phyloP scores from a whole-genome alignment of 2,888 invertebrate genomes.

The Hypena proboscidalis region DNA sequence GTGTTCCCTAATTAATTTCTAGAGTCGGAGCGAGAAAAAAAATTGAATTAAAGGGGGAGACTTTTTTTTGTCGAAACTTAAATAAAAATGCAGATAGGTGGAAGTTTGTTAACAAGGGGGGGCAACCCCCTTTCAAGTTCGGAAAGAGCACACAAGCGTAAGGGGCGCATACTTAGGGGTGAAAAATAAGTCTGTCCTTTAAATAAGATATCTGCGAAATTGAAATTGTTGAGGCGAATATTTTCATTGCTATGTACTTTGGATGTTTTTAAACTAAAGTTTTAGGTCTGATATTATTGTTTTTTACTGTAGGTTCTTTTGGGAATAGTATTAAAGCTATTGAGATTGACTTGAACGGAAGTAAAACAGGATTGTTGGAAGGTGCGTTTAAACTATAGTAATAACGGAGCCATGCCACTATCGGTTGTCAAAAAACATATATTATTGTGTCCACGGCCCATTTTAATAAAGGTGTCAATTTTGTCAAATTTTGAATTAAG shows the following conservation, averaged over 20 bases:
- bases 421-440: too few relatives aligned
- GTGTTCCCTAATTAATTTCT: slow-evolving; percentile 57
- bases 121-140: slow-evolving; percentile 69
- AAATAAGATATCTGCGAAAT: slow-evolving; percentile 57
- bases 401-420: too few relatives aligned
- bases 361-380: too few relatives aligned
- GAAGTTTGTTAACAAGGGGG: slow-evolving; percentile 68
- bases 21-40: slow-evolving; percentile 62
- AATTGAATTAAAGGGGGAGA: slow-evolving; percentile 73
- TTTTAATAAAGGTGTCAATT: too few relatives aligned
- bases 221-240: slow-evolving; percentile 49
- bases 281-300: slow-evolving; percentile 1
- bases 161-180: slow-evolving; percentile 74
- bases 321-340: too few relatives aligned
- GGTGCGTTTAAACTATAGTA: too few relatives aligned
- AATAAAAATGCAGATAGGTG: slow-evolving; percentile 73
- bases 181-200: slow-evolving; percentile 74
- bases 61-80: slow-evolving; percentile 80
- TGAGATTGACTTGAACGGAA: too few relatives aligned
- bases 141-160: slow-evolving; percentile 47
- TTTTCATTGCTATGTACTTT: slow-evolving; percentile 33
- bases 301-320: neutral
- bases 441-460: too few relatives aligned
- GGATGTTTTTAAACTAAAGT: neutral
- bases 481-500: too few relatives aligned